Percentiles rank a stretch among this genome's conserved stretches.
Conservation (phyloP, 2,797 vertebrate species). For the Aldrovandia affinis region DNA sequence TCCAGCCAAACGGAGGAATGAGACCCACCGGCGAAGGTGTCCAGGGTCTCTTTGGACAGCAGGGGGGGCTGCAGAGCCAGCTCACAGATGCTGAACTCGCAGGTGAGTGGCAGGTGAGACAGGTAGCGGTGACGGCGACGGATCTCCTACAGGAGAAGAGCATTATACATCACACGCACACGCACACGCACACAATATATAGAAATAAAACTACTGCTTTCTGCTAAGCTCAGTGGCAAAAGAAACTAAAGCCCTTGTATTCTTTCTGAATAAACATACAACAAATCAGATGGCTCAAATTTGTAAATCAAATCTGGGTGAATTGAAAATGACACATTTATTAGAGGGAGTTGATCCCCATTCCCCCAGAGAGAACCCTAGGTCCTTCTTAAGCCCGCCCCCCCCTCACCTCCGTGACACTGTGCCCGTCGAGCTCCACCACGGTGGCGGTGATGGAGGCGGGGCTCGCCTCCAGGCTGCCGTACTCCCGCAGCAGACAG, state of each 20-base stretch:
- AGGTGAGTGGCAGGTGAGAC: constrained; percentile 94
- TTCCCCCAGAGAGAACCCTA: neutral
- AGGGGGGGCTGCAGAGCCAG: constrained; percentile 88
- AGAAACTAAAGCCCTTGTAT: neutral
- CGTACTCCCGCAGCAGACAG: constrained; percentile 90
- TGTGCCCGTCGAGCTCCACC: constrained; percentile 92
- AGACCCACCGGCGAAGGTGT: constrained; percentile 87
- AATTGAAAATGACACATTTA: no score
- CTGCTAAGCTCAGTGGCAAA: neutral
- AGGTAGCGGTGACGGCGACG: constrained; percentile 93
- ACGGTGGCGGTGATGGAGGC: constrained; percentile 89
- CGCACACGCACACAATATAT: neutral
- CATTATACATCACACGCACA: neutral
- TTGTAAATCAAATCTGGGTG: no score
- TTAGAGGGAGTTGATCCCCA: no score
- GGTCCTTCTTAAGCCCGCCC: neutral
- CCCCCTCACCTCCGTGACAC: constrained; percentile 87
- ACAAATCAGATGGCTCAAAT: neutral
- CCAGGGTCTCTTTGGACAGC: constrained; percentile 90
- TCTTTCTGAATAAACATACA: neutral
- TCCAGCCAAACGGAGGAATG: neutral
- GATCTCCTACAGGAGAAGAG: constrained; percentile 78
- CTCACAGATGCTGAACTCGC: constrained; percentile 97
- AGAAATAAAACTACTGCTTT: no score
- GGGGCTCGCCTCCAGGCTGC: constrained; percentile 92